Base-by-base conservation (phyloP, 2,797 vertebrate genomes). In the Sebastes minor region DNA sequence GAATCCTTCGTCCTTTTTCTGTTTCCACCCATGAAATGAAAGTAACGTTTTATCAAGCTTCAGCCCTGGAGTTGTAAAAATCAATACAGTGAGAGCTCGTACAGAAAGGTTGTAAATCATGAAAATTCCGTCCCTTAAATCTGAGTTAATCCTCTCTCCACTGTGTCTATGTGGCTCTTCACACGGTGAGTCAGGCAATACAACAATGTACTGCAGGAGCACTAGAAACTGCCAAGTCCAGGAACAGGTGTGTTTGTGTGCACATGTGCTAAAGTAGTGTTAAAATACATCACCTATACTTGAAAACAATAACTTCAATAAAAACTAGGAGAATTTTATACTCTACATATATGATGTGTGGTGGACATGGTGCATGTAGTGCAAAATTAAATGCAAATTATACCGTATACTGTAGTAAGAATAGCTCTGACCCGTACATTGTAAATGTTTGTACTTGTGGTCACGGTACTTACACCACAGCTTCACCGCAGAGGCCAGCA, bases 31-130 rank as follows among this genome's bases (percentile, higher is more conserved):
- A 28, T 89, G 86, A 94, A 93, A 94, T 94, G 84, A 94, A 94
- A 94, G 84, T 74, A 88, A 86, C 88, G 91, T 95, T 94, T 94
- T 91, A 92, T 92, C 86, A 90, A 90, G 89, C 85, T 71, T 91
- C 76, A 81, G 57, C 84, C 78, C 83, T 74, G 85, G 76, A 84
- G 90, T 78, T 78, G 74, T 80, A 78, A 89, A 89, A 93, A 94
- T 95, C 93, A 90, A 94, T 95, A 90, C 80, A 46, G 79, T 30
- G 83, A 82, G 79, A 86, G 89, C 88, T 90, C 82, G 81, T 74
- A 79, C 82, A 71, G 83, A 82, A 85, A 86, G 86, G 82, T 70
- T 91, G 85, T 91, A 87, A 94, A 93, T 93, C 80, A 88, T 87
- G 85, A 69, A 90, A 87, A 94, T 94, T 83, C 25, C 85, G 86